A percentile compares a stretch with the other conserved stretches of the same genome.
These are phyloP conservation scores for Drosophila oshimai DNA, from an alignment of 1,140 invertebrate species.

Conservation along the genomic window DNA sequence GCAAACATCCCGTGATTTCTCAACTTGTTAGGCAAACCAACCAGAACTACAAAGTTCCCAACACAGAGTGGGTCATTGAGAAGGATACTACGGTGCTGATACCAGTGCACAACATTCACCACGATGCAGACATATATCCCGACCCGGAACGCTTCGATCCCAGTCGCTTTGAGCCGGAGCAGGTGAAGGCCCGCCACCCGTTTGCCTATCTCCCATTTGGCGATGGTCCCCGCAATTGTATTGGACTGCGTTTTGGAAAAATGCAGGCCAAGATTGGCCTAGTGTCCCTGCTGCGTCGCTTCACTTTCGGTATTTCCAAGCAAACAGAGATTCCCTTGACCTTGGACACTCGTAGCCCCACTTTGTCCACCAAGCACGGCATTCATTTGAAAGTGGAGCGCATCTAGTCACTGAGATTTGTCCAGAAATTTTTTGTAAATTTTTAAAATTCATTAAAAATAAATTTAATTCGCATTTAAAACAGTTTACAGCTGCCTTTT, in stretches of 20 bases:
- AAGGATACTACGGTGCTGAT: conserved; percentile 84
- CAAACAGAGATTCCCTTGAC: conserved; percentile 46
- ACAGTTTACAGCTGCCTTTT: too few species aligned
- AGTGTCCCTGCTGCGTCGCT: conserved; percentile 82
- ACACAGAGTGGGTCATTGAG: conserved; percentile 81
- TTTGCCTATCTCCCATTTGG: conserved; percentile 88
- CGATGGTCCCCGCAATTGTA: conserved; percentile 87
- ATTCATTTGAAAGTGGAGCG: conserved; percentile 52
- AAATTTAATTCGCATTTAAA: too few species aligned
- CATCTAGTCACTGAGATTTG: not conserved
- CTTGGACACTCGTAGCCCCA: not conserved
- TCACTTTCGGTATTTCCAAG: conserved; percentile 58
- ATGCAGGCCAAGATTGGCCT: conserved; percentile 84
- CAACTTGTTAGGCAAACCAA: conserved; percentile 82
- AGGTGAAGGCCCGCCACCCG: conserved; percentile 81
- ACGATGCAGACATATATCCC: conserved; percentile 84
- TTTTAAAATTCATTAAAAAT: too few species aligned
- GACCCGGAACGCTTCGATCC: conserved; percentile 86
- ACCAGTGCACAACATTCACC: conserved; percentile 85
- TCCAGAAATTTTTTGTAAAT: too few species aligned
- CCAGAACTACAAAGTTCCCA: conserved; percentile 83
- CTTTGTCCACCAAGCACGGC: conserved; percentile 24
- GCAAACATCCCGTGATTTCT: conserved; percentile 83
- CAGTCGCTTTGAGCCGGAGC: conserved; percentile 84
- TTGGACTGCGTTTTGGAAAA: conserved; percentile 84